Evolutionary conservation across 2,797 vertebrate genomes (phyloP).

Genomic region (Phyllotis vaccarum): DNA sequence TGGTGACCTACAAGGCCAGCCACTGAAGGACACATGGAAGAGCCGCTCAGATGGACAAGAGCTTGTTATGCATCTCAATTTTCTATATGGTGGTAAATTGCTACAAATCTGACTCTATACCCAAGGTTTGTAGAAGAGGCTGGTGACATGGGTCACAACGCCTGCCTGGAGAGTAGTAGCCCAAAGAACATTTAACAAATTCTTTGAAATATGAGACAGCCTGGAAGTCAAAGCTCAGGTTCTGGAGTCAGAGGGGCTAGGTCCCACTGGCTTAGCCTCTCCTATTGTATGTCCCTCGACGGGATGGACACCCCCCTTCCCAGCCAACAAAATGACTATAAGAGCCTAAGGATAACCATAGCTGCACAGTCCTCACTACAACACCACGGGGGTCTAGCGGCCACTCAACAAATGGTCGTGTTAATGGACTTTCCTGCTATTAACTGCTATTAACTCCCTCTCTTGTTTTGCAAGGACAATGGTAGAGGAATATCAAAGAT

Average conservation of each 20-base stretch:
- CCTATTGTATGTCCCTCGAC: rapidly evolving
- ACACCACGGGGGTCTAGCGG: background rate
- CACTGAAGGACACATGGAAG: background rate
- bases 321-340: background rate
- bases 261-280: background rate
- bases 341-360: background rate
- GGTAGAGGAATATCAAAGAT: background rate
- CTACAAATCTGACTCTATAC: background rate
- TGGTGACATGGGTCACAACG: background rate
- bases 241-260: background rate
- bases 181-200: background rate
- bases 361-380: background rate
- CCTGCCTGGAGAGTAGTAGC: background rate
- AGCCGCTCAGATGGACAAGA: background rate
- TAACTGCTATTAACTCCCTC: no score
- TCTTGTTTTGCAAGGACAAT: background rate
- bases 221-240: background rate
- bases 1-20: background rate
- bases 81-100: background rate
- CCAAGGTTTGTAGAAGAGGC: background rate
- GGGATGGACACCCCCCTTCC: background rate
- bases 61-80: background rate
- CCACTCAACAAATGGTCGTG: background rate
- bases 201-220: background rate
- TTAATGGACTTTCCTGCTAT: background rate